Evolutionary conservation across 1,140 invertebrate genomes (phyloP).

Genomic region (Brevipalpus yothersi): DNA sequence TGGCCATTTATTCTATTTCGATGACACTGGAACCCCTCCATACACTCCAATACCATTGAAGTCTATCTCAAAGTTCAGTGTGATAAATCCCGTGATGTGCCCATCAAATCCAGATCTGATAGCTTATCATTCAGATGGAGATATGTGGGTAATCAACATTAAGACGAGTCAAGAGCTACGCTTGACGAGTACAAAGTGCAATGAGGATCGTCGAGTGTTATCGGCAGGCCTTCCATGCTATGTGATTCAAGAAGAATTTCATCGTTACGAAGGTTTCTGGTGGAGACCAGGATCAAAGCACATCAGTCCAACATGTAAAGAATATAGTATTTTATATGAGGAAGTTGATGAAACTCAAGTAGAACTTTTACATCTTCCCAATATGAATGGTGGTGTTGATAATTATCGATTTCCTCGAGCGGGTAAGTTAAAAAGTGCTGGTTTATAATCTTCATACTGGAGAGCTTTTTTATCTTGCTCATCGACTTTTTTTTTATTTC

Average conservation of each 20-base stretch:
- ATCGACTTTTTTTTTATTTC: not conserved
- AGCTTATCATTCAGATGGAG: constrained; percentile 65
- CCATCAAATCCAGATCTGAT: constrained; percentile 59
- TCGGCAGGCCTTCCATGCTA: constrained; percentile 82
- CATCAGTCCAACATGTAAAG: constrained; percentile 11
- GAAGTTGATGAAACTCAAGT: constrained; percentile 86
- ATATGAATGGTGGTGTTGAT: constrained; percentile 47
- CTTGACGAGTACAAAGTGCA: constrained; percentile 9
- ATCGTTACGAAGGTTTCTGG: constrained; percentile 84
- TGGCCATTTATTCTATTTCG: constrained; percentile 51
- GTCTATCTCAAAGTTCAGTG: constrained; percentile 29
- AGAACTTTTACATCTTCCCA: constrained; percentile 66
- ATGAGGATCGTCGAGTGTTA: constrained; percentile 47
- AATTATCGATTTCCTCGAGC: constrained; percentile 78
- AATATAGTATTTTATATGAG: constrained; percentile 75
- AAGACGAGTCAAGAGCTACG: constrained; percentile 23
- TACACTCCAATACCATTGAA: constrained; percentile 15
- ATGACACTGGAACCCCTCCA: constrained; percentile 19
- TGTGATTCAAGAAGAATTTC: constrained; percentile 95
- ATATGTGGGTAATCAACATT: constrained; percentile 65
- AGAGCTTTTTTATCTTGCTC: constrained; percentile 3
- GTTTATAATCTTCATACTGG: not conserved
- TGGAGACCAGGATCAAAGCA: constrained; percentile 48
- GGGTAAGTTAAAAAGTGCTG: constrained; percentile 24
- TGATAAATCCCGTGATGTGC: constrained; percentile 71